Evolutionary conservation across 2,797 vertebrate species (phyloP).

Genomic region (Pempheris klunzingeri): DNA sequence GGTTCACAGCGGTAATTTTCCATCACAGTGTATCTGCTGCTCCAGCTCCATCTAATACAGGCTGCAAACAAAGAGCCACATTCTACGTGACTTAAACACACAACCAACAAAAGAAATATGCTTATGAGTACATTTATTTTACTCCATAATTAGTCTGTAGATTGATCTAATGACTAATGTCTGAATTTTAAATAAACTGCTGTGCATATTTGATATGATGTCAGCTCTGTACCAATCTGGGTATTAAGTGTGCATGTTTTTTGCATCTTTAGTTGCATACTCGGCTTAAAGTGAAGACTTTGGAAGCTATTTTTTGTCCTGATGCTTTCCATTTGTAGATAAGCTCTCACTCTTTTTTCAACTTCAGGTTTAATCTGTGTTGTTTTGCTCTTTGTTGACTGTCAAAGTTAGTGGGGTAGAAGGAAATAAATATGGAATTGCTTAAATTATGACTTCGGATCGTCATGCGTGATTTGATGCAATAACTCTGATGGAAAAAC

Average conservation of each 20-base stretch:
- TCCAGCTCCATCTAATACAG: conserved; percentile 9
- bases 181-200: background rate
- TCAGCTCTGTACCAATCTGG: background rate
- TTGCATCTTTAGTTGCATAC: background rate
- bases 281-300: background rate
- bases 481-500: conserved; percentile 18
- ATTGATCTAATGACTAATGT: background rate
- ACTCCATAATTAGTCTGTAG: background rate
- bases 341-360: background rate
- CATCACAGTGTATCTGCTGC: background rate
- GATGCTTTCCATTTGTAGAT: background rate
- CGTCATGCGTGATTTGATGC: conserved; percentile 3
- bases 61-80: background rate
- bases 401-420: conserved; percentile 6
- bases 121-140: background rate
- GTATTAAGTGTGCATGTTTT: background rate
- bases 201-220: background rate
- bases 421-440: conserved; percentile 1
- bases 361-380: background rate
- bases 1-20: conserved; percentile 21
- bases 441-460: background rate
- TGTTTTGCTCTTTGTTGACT: background rate
- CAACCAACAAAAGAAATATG: background rate
- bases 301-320: background rate
- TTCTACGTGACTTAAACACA: background rate